Base-by-base conservation (phyloP, 1,140 invertebrate species). In the Drosophila simulans region DNA sequence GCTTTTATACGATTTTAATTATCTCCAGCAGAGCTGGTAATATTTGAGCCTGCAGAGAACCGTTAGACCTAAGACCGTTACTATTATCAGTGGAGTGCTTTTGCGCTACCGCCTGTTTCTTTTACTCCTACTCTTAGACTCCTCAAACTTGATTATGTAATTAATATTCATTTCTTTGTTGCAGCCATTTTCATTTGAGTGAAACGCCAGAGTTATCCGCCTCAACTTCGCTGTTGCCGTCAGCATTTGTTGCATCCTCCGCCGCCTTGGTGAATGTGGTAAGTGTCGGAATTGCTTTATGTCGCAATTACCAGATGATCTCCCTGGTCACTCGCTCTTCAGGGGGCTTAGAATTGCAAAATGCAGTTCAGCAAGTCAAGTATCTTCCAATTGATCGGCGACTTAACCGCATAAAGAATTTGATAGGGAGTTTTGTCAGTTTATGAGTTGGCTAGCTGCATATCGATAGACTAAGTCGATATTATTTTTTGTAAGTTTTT, bases 151-250 rank as follows among this genome's bases (percentile, higher is more conserved):
- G 13, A 46, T 46, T 43, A 43, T 25, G 20, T 43, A 59, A 70
- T 72, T 39, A 55, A 56, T 69, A 42, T n/a, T 31, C 48, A 15
- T 39, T 17, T 40, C 37, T 45, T 1, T 42, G 31, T 75, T 85
- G n/a, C 77, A 85, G 82, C 39, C 68, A 69, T 62, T 74, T 62
- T 42, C 55, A 77, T 73, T 80, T 58, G n/a, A 75, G 42, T 65
- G 71, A 56, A 64, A 52, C 34, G 45, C 46, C 40, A 31, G 59
- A 75, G 27, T 31, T 56, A 35, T 11, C 20, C 37, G 34, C 35
- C 40, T 11, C 46, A 39, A 22, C 65, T 27, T 59, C 46, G 49
- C 46, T 53, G 59, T 54, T 46, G 51, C 20, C 66, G 39, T 66
- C 46, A 52, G 20, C 46, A 49, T 34, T 55, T 54, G 43, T 55